These are phyloP conservation scores for Tuta absoluta DNA, from an alignment of 2,888 invertebrate genomes.

Conservation along the genomic window DNA sequence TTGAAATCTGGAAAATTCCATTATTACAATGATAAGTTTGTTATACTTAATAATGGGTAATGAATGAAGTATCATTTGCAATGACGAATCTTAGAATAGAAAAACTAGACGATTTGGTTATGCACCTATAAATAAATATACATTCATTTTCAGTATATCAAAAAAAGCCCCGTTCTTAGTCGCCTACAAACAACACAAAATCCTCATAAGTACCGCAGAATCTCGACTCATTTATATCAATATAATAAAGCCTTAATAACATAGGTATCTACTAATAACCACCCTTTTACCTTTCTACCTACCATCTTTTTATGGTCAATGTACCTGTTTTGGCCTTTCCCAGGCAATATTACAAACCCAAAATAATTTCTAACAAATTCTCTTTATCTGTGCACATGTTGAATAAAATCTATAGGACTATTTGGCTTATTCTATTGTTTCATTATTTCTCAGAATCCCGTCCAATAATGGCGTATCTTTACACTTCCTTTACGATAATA, in stretches of 20 bases:
- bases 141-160: too few relatives aligned
- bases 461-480: conserved; percentile 70
- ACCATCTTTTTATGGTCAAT: neutral
- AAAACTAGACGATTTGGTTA: too few relatives aligned
- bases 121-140: too few relatives aligned
- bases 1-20: conserved; percentile 21
- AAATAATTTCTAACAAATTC: conserved; percentile 34
- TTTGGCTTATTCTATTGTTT: conserved; percentile 58
- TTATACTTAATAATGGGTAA: neutral
- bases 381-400: conserved; percentile 51
- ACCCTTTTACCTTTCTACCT: neutral
- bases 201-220: too few relatives aligned
- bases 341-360: neutral
- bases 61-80: too few relatives aligned
- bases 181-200: too few relatives aligned
- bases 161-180: too few relatives aligned
- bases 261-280: neutral
- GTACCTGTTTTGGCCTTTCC: conserved; percentile 30
- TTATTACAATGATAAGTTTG: conserved; percentile 1
- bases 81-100: too few relatives aligned
- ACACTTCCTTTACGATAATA: conserved; percentile 74
- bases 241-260: too few relatives aligned
- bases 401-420: conserved; percentile 52
- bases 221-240: too few relatives aligned
- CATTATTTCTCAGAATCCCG: conserved; percentile 58